Evolutionary conservation across 1,140 invertebrate species (phyloP), one percentile per base, ranked within the genome.

Genomic region (Apis laboriosa): DNA sequence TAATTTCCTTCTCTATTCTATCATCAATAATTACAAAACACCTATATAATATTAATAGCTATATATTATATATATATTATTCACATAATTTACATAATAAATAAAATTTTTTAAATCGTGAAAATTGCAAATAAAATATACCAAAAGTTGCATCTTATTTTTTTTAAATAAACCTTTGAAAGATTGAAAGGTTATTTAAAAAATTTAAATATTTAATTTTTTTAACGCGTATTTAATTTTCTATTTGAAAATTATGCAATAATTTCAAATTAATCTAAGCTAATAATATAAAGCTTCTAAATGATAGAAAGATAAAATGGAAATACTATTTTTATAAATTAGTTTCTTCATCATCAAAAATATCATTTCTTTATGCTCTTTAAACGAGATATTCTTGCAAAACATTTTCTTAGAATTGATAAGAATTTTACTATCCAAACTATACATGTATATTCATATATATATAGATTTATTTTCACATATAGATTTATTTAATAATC

Each of bases 361-460:
- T 15, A 51, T n/a, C 49, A 21, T 8, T n/a, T 51, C 24, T 28
- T 63, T 63, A 8, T 68, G 19, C 28, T 74, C 72, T 21, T 15
- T 58, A 34, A 2, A 49, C 12, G 19, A 49, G 53, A 21, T 34
- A 34, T 49, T 11, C 5, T 34, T 58, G 3, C n/a, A 43, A 58
- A 2, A 73, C 1, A 34, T n/a, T 49, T 74, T 74, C 56, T 9
- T 43, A 17, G 72, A 74, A 74, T 15, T 60, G 72, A 74, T 74
- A 74, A 74, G 53, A 43, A 4, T 73, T 3, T 43, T 58, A 19
- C 12, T 43, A 58, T 34, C 0, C 12, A 73, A 73, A 34, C 19
- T 11, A 9, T 13, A 9, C 17, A 15, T 43, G 5, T 43, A 43
- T 43, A 43, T 43, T 43, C 34, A 43, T 43, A 43, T 43, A 43